Evolutionary conservation across 2,888 invertebrate species (phyloP), one percentile per base, ranked within the genome.

Genomic region (Philereme transversata): DNA sequence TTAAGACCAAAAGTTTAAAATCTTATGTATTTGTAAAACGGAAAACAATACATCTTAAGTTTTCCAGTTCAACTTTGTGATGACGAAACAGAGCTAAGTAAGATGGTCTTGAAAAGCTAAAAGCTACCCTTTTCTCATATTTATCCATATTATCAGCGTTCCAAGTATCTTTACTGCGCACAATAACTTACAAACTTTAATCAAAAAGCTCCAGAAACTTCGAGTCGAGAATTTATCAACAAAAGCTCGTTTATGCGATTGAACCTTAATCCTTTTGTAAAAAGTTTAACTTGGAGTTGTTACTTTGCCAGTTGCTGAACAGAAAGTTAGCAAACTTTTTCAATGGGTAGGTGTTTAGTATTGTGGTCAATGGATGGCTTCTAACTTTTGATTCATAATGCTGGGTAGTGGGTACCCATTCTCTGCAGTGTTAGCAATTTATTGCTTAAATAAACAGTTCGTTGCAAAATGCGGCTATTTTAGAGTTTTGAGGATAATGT

Each of bases 271-370:
- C 48, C 56, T 55, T 59, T 47, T 46, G 59, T 57, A 52, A 57
- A 52, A 57, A 5, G 52, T 56, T 7, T 7, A 46, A 33, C 36
- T 43, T 35, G 11, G 10, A 36, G 41, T 47, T 46, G 46, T 41
- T 51, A 10, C 47, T 35, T 50, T 41, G 41, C 35, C 36, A 57
- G 57, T 52, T 48, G 44, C 54, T 53, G 33, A 52, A 51, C 51
- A 54, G 60, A 58, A 56, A 59, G 58, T 51, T 45, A 47, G 51
- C 6, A 53, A 62, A 67, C 57, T 65, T 65, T 63, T 61, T 61
- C 57, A 63, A 68, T 59, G 54, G 57, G 8, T 11, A 56, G 60
- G 59, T 60, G 58, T 51, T 61, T 57, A 46, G 60, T 47, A 55
- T 57, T 41, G 63, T 46, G 59, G 62, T 62, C 65, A 62, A 57